phyloP scores from a whole-genome alignment of 2,888 invertebrate species.

The Phaonia tiefii region DNA sequence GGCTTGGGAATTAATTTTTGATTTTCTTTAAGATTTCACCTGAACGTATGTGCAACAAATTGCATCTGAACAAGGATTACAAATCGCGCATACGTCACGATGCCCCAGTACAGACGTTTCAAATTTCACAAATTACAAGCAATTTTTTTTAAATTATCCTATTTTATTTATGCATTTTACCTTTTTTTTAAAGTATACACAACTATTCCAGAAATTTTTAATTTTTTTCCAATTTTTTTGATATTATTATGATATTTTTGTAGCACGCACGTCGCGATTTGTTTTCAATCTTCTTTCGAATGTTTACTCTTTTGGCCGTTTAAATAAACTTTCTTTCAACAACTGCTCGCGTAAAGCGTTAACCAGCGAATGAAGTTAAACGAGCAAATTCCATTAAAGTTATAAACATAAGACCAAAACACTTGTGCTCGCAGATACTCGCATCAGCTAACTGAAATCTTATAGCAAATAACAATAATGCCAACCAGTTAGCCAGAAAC shows the following conservation, averaged over 20 bases:
- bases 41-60: conserved; percentile 49
- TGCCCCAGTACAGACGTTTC: too few relatives aligned
- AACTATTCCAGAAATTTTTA: not conserved
- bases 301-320: conserved; percentile 13
- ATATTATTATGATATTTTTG: not conserved
- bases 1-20: too few relatives aligned
- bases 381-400: conserved; percentile 51
- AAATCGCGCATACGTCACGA: conserved; percentile 54
- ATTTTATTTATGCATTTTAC: too few relatives aligned
- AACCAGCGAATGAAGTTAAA: conserved; percentile 60
- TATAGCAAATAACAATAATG: conserved; percentile 3
- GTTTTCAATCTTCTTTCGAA: not conserved
- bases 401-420: conserved; percentile 59
- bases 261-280: not conserved
- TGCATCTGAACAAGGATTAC: conserved; percentile 30
- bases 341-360: conserved; percentile 55
- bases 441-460: conserved; percentile 11
- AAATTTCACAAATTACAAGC: too few relatives aligned
- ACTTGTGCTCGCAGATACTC: conserved; percentile 7
- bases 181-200: not conserved
- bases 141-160: too few relatives aligned
- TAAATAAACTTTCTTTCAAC: conserved; percentile 11
- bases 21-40: too few relatives aligned
- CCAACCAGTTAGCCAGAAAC: not conserved
- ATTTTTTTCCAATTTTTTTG: conserved; percentile 10